A percentile compares a stretch with the other conserved stretches of the same genome.
Evolutionary conservation across 2,888 invertebrate genomes (phyloP).

Genomic region (Folsomia candida): DNA sequence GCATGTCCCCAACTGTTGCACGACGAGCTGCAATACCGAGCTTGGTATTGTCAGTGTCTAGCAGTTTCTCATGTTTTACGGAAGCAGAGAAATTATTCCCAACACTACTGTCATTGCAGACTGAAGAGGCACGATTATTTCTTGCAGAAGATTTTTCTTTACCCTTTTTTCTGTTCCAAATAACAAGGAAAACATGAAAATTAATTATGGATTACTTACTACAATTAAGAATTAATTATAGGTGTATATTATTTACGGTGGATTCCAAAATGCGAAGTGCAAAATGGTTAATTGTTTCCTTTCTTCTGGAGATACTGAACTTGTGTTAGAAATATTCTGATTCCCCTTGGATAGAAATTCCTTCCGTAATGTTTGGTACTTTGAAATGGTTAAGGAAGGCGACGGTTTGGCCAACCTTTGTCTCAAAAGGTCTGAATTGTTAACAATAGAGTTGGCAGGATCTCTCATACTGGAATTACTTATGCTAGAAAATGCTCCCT

Average conservation of each 20-base stretch:
- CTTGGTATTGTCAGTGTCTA: neutral
- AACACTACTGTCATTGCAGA: constrained; percentile 25
- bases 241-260: constrained; percentile 38
- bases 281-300: constrained; percentile 68
- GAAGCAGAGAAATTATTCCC: neutral
- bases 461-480: neutral
- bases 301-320: constrained; percentile 51
- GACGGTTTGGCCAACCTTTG: constrained; percentile 33
- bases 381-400: constrained; percentile 21
- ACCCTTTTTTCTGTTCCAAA: constrained; percentile 16
- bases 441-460: neutral
- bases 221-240: constrained; percentile 6
- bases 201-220: constrained; percentile 3
- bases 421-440: constrained; percentile 25
- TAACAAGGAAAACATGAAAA: constrained; percentile 4
- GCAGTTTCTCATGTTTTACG: neutral
- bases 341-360: constrained; percentile 44
- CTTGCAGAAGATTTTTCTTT: constrained; percentile 20
- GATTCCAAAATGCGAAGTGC: constrained; percentile 49
- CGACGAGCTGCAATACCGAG: constrained; percentile 3
- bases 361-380: constrained; percentile 37
- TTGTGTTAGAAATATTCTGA: constrained; percentile 32
- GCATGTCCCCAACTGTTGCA: constrained; percentile 16
- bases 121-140: constrained; percentile 30
- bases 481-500: neutral